phyloP scores from a whole-genome alignment of 2,113 vertebrate genomes.

The Daphoenositta chrysoptera region DNA sequence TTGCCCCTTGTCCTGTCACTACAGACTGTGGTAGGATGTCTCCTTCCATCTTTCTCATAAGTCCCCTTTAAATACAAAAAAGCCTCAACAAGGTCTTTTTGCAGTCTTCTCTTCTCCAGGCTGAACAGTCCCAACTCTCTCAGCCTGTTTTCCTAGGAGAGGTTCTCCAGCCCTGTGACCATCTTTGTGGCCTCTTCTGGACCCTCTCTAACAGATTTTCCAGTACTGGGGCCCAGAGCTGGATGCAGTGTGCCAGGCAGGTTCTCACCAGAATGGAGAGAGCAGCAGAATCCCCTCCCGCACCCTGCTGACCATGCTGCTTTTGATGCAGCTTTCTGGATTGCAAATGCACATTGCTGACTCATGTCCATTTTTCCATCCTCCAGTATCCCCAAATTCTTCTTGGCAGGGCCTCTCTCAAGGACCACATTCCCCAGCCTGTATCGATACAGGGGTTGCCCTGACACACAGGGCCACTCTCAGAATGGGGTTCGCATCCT shows the following conservation, averaged over 20 bases:
- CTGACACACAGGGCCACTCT: not conserved
- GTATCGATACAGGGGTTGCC: rapidly evolving
- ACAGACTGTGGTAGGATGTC: not conserved
- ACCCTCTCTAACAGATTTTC: not conserved
- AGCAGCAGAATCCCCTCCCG: not conserved
- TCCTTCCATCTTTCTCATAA: not conserved
- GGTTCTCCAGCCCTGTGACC: not conserved
- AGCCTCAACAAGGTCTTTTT: rapidly evolving
- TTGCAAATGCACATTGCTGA: not conserved
- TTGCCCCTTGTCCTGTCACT: not conserved
- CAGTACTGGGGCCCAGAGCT: not conserved
- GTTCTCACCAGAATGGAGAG: not conserved
- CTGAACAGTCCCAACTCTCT: not conserved
- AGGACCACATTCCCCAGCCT: not conserved
- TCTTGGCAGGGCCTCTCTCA: not conserved
- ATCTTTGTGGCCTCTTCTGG: not conserved
- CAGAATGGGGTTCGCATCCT: not conserved
- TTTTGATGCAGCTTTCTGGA: not conserved
- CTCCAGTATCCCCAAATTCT: not conserved
- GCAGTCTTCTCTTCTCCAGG: not conserved
- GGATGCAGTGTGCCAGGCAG: not conserved
- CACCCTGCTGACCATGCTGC: rapidly evolving
- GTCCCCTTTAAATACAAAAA: not conserved
- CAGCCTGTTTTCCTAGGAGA: not conserved
- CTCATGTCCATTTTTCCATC: not conserved